Base-by-base conservation (phyloP, 2,797 vertebrate genomes). In the Podarcis lilfordi region DNA sequence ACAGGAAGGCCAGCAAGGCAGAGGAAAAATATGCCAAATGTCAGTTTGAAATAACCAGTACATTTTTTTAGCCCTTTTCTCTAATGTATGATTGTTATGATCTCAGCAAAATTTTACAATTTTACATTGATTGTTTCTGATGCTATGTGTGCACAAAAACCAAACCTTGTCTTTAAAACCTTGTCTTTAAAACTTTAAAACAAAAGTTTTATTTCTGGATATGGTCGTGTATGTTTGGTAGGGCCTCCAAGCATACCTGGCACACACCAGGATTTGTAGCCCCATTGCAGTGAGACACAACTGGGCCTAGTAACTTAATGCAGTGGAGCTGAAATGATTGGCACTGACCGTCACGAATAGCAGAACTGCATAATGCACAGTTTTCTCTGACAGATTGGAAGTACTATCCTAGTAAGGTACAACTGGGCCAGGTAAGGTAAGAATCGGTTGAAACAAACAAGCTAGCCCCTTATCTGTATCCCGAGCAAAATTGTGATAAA, bases 401-500 rank as follows among this genome's bases (percentile, higher is more conserved):
- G 25, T 25, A 55, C 29, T 23, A 29, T 32, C 45, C 55, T 21
- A 80, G 50, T 40, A 78, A 80, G 45, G 40, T n/a, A 43, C 27
- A 61, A 10, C 29, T 43, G 37, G 10, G 15, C 11, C 64, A 86
- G 59, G 61, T 69, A 23, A 29, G 11, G n/a, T 21, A 43, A 59
- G 32, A 59, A 79, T 43, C 61, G 50, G 55, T 86, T 43, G 84
- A 77, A 83, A 27, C 29, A 71, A 76, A 71, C 45, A 78, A 25
- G 8, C 61, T 77, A 61, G 3, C 3, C 29, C 3, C 64, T 82
- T 77, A 77, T 50, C 55, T 68, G 17, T 40, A 55, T 55, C 61
- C 50, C 71, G 45, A 88, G 90, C 84, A 80, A 45, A 88, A 68
- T 86, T 82, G 61, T n/a, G 82, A 37, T 84, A 80, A 50, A 40